A percentile compares a stretch with the other conserved stretches of the same genome.
Evolutionary conservation across 2,888 invertebrate species (phyloP).

Genomic region (Conops quadrifasciatus): DNA sequence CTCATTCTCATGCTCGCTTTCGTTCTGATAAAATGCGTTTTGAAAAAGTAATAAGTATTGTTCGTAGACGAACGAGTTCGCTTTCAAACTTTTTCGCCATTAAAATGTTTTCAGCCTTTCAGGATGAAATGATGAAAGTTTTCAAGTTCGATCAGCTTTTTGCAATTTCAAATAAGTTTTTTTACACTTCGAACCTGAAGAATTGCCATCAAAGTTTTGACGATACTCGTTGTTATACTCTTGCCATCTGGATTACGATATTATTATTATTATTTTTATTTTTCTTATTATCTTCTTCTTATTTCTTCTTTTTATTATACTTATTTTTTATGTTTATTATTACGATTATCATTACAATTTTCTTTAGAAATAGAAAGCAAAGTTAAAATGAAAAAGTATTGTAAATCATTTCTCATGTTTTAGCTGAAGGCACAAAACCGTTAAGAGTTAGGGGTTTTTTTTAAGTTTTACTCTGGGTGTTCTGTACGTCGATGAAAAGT

Average conservation of each 20-base stretch:
- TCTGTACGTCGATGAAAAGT: conserved; percentile 12
- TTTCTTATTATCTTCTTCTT: neutral
- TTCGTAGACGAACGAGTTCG: no score
- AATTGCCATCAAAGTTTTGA: conserved; percentile 14
- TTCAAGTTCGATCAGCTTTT: conserved; percentile 26
- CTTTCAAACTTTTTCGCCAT: conserved; percentile 16
- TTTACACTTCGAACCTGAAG: conserved; percentile 18
- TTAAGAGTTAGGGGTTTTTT: neutral
- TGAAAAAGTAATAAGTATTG: no score
- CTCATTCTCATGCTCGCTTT: no score
- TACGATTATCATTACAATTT: no score
- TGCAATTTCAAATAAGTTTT: conserved; percentile 11
- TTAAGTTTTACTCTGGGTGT: neutral
- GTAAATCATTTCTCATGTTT: conserved; percentile 31
- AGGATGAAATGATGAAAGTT: neutral
- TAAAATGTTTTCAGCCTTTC: neutral
- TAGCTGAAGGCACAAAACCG: conserved; percentile 12
- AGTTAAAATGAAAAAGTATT: conserved; percentile 29
- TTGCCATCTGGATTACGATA: no score
- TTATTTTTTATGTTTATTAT: neutral
- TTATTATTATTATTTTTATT: neutral
- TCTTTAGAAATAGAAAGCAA: neutral
- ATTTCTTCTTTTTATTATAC: neutral
- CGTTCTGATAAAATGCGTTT: no score
- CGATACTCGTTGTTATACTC: no score